A percentile compares a stretch with the other conserved stretches of the same genome.
phyloP scores from a whole-genome alignment of 2,888 invertebrate species.

The Tetragonisca angustula region DNA sequence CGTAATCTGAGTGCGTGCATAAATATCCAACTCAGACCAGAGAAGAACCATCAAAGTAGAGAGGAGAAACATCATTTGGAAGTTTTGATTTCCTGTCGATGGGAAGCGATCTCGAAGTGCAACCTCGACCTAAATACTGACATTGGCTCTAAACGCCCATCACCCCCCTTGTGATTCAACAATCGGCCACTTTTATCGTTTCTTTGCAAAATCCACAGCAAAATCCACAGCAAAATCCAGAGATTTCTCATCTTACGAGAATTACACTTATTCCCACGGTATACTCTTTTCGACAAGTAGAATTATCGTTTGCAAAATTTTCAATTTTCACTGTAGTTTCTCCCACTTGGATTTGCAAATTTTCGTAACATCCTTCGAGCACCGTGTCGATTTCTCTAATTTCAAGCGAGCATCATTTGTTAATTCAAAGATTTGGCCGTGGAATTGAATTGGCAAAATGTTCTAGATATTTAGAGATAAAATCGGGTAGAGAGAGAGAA shows the following conservation, averaged over 20 bases:
- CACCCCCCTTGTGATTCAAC: constrained; percentile 23
- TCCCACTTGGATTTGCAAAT: background rate
- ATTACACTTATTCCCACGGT: too few relatives aligned
- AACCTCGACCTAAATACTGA: constrained; percentile 50
- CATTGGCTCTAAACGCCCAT: constrained; percentile 45
- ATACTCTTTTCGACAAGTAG: too few relatives aligned
- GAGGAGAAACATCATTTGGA: constrained; percentile 27
- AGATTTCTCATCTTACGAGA: too few relatives aligned
- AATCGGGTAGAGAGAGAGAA: constrained; percentile 37
- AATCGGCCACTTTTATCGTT: background rate
- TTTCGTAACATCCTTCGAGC: background rate
- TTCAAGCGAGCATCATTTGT: too few relatives aligned
- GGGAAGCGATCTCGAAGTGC: constrained; percentile 43
- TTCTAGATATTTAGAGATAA: constrained; percentile 42
- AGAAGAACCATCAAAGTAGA: background rate
- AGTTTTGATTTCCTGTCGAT: constrained; percentile 37
- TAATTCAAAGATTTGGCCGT: constrained; percentile 14
- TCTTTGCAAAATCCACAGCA: background rate
- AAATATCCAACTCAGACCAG: constrained; percentile 5
- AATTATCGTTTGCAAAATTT: background rate
- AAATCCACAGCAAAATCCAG: background rate
- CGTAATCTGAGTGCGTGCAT: constrained; percentile 38
- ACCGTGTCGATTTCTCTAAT: background rate
- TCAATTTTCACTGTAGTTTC: background rate
- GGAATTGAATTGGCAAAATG: constrained; percentile 31